Conservation (phyloP, 2,113 vertebrate species). For the Peromyscus leucopus region DNA sequence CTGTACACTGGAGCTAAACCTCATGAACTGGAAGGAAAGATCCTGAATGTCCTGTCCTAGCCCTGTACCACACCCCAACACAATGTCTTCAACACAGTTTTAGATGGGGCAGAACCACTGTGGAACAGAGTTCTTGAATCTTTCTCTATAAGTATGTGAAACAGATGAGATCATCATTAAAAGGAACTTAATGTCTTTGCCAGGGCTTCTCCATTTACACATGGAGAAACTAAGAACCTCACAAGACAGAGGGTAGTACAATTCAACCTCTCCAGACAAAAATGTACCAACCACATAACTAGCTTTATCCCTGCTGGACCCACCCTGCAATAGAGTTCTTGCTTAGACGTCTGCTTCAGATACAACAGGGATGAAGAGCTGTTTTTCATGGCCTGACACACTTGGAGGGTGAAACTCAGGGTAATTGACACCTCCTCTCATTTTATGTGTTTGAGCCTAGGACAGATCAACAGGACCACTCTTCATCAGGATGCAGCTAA, state of each 20-base stretch:
- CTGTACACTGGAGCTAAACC: background rate
- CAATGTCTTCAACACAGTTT: background rate
- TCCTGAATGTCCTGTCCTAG: fast-evolving
- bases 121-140: background rate
- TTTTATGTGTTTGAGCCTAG: too few species aligned
- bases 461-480: too few species aligned
- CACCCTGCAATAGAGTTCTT: background rate
- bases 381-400: background rate
- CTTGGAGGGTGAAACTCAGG: too few species aligned
- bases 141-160: background rate
- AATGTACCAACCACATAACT: background rate
- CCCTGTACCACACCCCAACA: too few species aligned
- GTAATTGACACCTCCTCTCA: background rate
- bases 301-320: fast-evolving
- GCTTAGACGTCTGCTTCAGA: background rate
- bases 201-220: too few species aligned
- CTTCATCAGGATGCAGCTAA: fast-evolving
- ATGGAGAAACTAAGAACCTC: too few species aligned
- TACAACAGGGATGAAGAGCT: background rate
- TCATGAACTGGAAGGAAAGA: background rate
- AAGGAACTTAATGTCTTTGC: background rate
- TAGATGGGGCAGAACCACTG: fast-evolving
- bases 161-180: background rate
- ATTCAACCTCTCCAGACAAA: background rate
- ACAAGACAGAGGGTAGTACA: too few species aligned